Evolutionary conservation across 2,797 vertebrate genomes (phyloP).

Genomic region (Neopelma chrysocephalum): DNA sequence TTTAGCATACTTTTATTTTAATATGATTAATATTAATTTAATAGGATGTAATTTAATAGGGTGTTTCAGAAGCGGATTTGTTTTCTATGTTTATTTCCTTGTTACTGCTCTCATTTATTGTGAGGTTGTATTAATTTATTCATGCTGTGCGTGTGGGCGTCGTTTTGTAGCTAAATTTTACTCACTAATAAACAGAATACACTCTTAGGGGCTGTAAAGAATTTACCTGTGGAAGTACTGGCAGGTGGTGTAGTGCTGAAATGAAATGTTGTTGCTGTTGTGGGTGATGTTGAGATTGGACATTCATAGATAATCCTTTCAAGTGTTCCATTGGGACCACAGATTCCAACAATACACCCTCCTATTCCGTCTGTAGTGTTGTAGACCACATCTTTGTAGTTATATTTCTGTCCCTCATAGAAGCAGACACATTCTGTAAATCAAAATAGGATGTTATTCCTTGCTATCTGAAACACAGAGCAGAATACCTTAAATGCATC

Average conservation of each 20-base stretch:
- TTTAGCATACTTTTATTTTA: not conserved
- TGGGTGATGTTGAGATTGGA: not conserved
- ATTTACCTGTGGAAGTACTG: slow-evolving; percentile 54
- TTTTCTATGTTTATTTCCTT: not conserved
- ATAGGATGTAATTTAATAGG: not conserved
- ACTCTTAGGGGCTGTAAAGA: not conserved
- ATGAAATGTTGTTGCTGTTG: slow-evolving; percentile 27
- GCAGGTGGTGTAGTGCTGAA: slow-evolving; percentile 19
- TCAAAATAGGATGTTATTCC: not conserved
- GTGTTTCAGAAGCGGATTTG: not conserved
- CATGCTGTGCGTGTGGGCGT: not conserved
- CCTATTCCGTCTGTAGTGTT: slow-evolving; percentile 82
- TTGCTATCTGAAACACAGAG: not conserved
- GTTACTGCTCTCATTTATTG: not conserved
- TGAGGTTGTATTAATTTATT: not conserved
- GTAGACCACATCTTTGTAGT: slow-evolving; percentile 74
- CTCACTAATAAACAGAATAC: not conserved
- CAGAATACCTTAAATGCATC: not conserved
- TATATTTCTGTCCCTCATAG: slow-evolving; percentile 73
- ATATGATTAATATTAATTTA: not conserved
- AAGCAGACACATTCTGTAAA: slow-evolving; percentile 82
- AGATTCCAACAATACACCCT: slow-evolving; percentile 81
- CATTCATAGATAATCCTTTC: slow-evolving; percentile 65
- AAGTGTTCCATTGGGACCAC: slow-evolving; percentile 78
- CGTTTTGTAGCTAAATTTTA: not conserved